A percentile compares a stretch with the other conserved stretches of the same genome.
phyloP scores from a whole-genome alignment of 2,888 invertebrate species.

The Drosophila buzzatii region DNA sequence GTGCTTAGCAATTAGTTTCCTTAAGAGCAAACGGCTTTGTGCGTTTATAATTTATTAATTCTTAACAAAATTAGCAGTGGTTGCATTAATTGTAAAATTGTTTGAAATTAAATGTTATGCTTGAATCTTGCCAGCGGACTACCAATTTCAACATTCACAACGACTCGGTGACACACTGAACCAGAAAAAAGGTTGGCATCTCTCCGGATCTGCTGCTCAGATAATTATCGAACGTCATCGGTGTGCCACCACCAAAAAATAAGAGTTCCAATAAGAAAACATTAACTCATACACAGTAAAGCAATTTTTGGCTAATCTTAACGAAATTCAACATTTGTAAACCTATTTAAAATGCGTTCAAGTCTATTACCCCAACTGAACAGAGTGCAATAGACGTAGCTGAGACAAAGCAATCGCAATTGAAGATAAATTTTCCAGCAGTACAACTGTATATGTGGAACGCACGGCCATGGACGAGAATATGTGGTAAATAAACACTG shows the following conservation, averaged over 20 bases:
- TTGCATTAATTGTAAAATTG: slow-evolving; percentile 35
- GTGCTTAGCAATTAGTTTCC: slow-evolving; percentile 8
- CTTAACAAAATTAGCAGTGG: slow-evolving; percentile 14
- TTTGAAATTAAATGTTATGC: slow-evolving; percentile 59
- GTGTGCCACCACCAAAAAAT: slow-evolving; percentile 35
- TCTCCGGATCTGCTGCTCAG: slow-evolving; percentile 3
- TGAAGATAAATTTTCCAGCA: slow-evolving; percentile 23
- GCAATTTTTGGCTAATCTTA: slow-evolving; percentile 42
- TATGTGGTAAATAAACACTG: slow-evolving; percentile 80
- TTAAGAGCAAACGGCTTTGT: slow-evolving; percentile 4
- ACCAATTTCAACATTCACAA: slow-evolving; percentile 39
- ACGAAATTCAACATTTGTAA: slow-evolving; percentile 30
- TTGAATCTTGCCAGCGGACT: slow-evolving; percentile 55
- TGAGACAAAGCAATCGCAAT: slow-evolving; percentile 5
- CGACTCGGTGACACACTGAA: slow-evolving; percentile 12
- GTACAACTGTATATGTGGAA: slow-evolving; percentile 31
- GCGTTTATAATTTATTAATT: neutral
- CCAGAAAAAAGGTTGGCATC: slow-evolving; percentile 33
- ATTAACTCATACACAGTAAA: slow-evolving; percentile 50
- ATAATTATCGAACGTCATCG: slow-evolving; percentile 29
- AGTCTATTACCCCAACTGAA: slow-evolving; percentile 7
- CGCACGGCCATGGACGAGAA: slow-evolving; percentile 82
- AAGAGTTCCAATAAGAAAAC: slow-evolving; percentile 47
- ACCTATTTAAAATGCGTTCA: slow-evolving; percentile 50
- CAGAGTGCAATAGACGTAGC: slow-evolving; percentile 35